Evolutionary conservation across 1,140 invertebrate genomes (phyloP), one percentile per base, ranked within the genome.

Genomic region (Pissodes strobi): DNA sequence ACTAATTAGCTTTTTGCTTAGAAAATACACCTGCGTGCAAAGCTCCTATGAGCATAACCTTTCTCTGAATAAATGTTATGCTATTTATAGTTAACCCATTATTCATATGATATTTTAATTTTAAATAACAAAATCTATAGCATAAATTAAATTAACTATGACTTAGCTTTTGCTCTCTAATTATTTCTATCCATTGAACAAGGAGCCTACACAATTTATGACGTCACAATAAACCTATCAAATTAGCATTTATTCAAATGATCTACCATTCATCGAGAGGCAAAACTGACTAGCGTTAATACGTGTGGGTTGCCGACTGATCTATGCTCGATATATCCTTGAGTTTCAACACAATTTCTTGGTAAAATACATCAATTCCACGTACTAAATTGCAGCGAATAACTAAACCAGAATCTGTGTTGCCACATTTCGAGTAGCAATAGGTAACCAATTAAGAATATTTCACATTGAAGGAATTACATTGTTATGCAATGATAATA

Each of bases 201-300:
- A 17, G 49, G 25, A 34, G 34, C 52, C 62, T 22, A 64, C 62
- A 56, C 62, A 53, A 25, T 41, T 30, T 51, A 51, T 64, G 62
- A 64, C 62, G 62, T 64, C 62, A 64, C 55, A 57, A 57, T 64
- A 64, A 64, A 64, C 41, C 52, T 57, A 64, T 57, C 62, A 64
- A 58, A 64, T 64, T 64, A 57, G 52, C 62, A 64, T 64, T 64
- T 64, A 64, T 64, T 64, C 37, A 64, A 64, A 64, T 64, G 45
- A 51, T 37, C 46, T 41, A 53, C 60, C 62, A 64, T 64, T 64
- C 52, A 64, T 64, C 53, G 48, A 57, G 19, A 19, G 52, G 52
- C 27, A 30, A 58, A 64, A 41, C 17, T 46, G 62, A 48, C 41
- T 25, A 25, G 22, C 15, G 23, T 15, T 27, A 37, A 49, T 41